Evolutionary conservation across 2,113 vertebrate genomes (phyloP), one percentile per base, ranked within the genome.

Genomic region (Phocoena phocoena): DNA sequence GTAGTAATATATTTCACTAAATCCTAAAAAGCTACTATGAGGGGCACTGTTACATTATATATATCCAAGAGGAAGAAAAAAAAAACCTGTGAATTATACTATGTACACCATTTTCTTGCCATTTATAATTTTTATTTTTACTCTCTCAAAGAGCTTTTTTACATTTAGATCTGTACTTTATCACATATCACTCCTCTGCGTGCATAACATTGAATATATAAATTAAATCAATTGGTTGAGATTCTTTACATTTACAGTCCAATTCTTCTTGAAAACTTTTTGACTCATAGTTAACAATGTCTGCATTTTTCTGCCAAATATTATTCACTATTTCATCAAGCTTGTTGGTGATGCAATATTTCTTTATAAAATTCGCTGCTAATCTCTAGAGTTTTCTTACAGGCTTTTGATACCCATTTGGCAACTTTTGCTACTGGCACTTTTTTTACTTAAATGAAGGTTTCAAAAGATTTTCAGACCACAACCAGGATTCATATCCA

Each of bases 61-160:
- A 82, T 63, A 50, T 68, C 55, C 31, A 85, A 84, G 62, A 88
- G 28, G n/a, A 80, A n/a, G 10, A 21, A 60, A 73, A 28, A 28
- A 55, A 74, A 38, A 25, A 1, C 36, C 6, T 18, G 0, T 60
- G 4, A 77, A 71, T 55, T 96, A 60, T 79, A 60, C 23, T 41
- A 71, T 23, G 2, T 73, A 23, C 20, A 81, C 31, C 5, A 86
- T 86, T 93, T 95, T 90, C 26, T 95, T 93, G 26, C n/a, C 33
- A 81, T 53, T 84, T 41, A 53, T 74, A 88, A 80, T 71, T 89
- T 88, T 79, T 60, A 67, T n/a, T 87, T 84, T 97, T 91, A 71
- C 8, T 44, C 65, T 77, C 31, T 21, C 23, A 86, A 62, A 92
- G 36, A 83, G 3, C 1, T 63, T 2, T 95, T 90, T 79, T 62